Conservation (phyloP, 2,113 vertebrate species). For the Lophochroa leadbeateri region DNA sequence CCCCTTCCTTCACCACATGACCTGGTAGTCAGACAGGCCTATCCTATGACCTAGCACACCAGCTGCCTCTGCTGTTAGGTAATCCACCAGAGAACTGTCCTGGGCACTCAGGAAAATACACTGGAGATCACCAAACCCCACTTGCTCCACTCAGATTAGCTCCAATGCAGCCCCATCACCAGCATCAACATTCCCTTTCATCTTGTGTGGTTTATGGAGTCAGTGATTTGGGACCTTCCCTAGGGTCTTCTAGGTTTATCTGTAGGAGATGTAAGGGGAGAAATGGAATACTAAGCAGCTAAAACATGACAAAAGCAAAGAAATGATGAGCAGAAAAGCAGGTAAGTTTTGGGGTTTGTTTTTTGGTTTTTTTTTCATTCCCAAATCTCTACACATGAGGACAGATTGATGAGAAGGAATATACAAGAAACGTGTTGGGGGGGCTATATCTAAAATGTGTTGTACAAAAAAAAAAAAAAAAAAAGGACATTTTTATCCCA, state of each 20-base stretch:
- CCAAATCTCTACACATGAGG: neutral
- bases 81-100: accelerated
- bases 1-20: neutral
- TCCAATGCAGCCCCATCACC: neutral
- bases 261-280: neutral
- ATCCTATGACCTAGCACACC: neutral
- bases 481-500: neutral
- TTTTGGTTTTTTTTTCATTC: neutral
- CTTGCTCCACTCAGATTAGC: neutral
- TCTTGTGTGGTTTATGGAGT: neutral
- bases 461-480: neutral
- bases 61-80: neutral
- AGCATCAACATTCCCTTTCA: neutral
- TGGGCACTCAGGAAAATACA: neutral
- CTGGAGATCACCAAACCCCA: accelerated
- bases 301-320: neutral
- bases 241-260: neutral
- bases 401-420: neutral
- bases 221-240: neutral
- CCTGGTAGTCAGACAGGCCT: neutral
- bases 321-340: neutral
- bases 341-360: neutral
- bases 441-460: neutral
- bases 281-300: neutral
- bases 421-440: neutral